Evolutionary conservation across 2,888 invertebrate species (phyloP), one percentile per base, ranked within the genome.

Genomic region (Diarsia brunnea): DNA sequence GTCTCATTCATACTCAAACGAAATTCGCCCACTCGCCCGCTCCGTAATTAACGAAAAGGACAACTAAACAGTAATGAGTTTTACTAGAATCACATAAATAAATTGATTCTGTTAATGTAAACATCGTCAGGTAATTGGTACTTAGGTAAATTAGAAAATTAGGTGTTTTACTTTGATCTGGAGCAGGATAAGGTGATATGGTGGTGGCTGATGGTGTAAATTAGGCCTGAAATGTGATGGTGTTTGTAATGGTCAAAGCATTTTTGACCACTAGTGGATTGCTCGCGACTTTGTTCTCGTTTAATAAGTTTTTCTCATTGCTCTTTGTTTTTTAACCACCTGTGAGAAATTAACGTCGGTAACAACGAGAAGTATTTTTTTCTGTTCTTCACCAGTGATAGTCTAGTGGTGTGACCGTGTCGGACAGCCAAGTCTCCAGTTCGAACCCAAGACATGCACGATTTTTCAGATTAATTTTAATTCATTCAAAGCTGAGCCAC

Each of bases 21-120:
- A 4, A 76, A 69, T 58, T 67, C 67, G 69, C 83, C 70, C 70
- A 61, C 69, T 64, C 73, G 45, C 69, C 68, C 51, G n/a, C 55
- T 75, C 70, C 79, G 89, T 91, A 91, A 90, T 91, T 90, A 91
- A 90, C 89, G 75, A 75, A 84, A 88, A 89, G 90, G 90, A 91
- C 91, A 90, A 88, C 90, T 87, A 84, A 73, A 81, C 87, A 86
- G 87, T 91, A 91, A 92, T 89, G 91, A 91, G 90, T 87, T 81
- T 78, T 71, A 79, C 85, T 81, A 89, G 88, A 87, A 89, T 86
- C 89, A 87, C 89, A 89, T 84, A 86, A 84, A 89, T 87, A 84
- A 73, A 86, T 88, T 87, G 89, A 89, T 90, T 87, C 75, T 78
- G 73, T 82, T 84, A 82, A 87, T 84, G 74, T 78, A 81, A 83